phyloP scores from a whole-genome alignment of 2,113 vertebrate species.

The Rissa tridactyla region DNA sequence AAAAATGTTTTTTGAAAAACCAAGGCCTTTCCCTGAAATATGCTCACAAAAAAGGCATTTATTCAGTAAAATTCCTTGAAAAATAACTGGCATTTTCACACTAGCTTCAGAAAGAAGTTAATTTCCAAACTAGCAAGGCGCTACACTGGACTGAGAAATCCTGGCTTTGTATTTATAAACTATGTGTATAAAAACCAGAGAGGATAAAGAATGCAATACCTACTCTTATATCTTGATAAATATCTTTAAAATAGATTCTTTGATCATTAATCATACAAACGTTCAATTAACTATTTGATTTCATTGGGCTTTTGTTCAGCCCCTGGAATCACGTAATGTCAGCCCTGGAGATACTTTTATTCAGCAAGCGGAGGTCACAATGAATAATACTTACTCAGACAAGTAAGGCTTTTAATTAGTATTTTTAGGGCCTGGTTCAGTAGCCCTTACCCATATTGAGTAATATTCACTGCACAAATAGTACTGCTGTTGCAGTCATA shows the following conservation, averaged over 20 bases:
- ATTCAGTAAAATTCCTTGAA: background rate
- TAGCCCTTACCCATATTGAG: conserved; percentile 24
- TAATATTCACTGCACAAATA: conserved; percentile 3
- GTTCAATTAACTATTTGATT: conserved; percentile 6
- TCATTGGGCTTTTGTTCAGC: background rate
- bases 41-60: background rate
- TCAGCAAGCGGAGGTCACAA: background rate
- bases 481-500: background rate
- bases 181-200: background rate
- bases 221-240: background rate
- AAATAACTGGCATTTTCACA: background rate
- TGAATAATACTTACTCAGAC: conserved; percentile 28
- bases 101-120: background rate
- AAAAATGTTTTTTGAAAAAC: background rate
- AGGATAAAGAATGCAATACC: background rate
- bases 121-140: background rate
- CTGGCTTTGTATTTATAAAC: background rate
- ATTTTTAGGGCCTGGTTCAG: conserved; percentile 11
- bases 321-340: background rate
- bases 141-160: background rate
- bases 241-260: background rate
- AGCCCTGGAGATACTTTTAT: background rate
- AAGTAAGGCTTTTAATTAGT: background rate
- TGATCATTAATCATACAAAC: background rate
- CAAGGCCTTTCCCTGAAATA: background rate